A percentile compares a stretch with the other conserved stretches of the same genome.
These are phyloP conservation scores for Spicauda simplicius DNA, from an alignment of 2,888 invertebrate genomes.

Conservation along the genomic window DNA sequence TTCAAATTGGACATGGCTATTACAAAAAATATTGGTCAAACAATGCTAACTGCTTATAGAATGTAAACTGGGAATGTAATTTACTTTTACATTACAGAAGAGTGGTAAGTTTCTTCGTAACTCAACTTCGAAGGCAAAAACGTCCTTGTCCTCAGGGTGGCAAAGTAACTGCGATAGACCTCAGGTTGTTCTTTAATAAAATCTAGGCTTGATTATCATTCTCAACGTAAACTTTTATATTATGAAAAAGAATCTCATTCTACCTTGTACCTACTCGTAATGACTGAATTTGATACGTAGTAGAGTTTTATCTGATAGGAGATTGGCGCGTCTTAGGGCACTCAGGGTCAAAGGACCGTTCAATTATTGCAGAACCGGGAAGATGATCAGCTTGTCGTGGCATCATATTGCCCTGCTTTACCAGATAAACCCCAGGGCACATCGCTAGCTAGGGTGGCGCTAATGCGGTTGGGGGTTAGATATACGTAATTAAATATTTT, in stretches of 20 bases:
- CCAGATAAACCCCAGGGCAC: background rate
- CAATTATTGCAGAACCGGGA: background rate
- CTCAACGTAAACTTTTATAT: too few relatives aligned
- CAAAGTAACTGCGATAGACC: too few relatives aligned
- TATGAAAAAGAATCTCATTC: too few relatives aligned
- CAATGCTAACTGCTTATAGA: background rate
- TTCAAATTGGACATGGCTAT: background rate
- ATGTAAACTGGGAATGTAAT: too few relatives aligned
- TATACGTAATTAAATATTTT: background rate
- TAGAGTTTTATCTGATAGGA: background rate
- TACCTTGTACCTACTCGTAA: too few relatives aligned
- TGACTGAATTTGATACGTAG: too few relatives aligned
- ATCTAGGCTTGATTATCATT: too few relatives aligned
- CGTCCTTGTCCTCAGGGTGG: too few relatives aligned
- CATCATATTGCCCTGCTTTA: background rate
- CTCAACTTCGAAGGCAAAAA: too few relatives aligned
- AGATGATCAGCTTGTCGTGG: background rate
- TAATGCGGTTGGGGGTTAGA: background rate
- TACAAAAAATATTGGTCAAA: background rate
- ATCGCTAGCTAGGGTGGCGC: background rate
- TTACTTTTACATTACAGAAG: too few relatives aligned
- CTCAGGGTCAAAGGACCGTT: background rate
- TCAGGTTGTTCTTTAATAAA: too few relatives aligned
- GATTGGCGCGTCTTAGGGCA: background rate
- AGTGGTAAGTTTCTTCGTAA: too few relatives aligned